Percentiles rank a stretch among this genome's conserved stretches.
Evolutionary conservation across 1,140 invertebrate genomes (phyloP).

Genomic region (Caenorhabditis brenneri): DNA sequence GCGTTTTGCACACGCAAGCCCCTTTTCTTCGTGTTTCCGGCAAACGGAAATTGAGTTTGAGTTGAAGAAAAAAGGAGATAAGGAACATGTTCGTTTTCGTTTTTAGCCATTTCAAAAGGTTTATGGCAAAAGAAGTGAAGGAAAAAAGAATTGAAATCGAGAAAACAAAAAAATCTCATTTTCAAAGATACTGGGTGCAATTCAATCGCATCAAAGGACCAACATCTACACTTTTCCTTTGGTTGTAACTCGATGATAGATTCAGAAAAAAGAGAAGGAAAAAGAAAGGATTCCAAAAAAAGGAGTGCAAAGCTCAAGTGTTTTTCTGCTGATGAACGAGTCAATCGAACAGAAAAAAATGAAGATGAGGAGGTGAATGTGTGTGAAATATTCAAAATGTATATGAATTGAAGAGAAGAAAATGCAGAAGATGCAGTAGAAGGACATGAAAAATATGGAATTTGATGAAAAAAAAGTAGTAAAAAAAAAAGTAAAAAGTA

Average conservation of each 20-base stretch:
- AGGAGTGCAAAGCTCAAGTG: background rate
- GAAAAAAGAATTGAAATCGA: background rate
- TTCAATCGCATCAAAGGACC: background rate
- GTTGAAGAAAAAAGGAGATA: background rate
- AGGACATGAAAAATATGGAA: background rate
- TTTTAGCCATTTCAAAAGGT: background rate
- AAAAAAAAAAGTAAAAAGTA: background rate
- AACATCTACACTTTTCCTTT: background rate
- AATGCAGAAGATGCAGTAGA: background rate
- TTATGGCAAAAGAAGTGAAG: background rate
- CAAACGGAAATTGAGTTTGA: background rate
- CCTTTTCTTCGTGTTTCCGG: background rate
- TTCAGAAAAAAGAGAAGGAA: background rate
- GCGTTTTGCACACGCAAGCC: background rate
- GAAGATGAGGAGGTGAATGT: background rate
- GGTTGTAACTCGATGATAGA: conserved; percentile 12
- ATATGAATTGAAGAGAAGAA: background rate
- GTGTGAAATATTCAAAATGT: conserved; percentile 38
- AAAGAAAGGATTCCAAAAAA: background rate
- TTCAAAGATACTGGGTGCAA: background rate
- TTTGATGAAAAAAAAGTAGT: background rate
- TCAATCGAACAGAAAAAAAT: background rate
- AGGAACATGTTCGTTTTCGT: background rate
- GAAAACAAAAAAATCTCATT: background rate
- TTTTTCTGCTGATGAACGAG: conserved; percentile 14